These are phyloP conservation scores for Xenops minutus DNA, from an alignment of 2,797 vertebrate genomes.

Conservation along the genomic window DNA sequence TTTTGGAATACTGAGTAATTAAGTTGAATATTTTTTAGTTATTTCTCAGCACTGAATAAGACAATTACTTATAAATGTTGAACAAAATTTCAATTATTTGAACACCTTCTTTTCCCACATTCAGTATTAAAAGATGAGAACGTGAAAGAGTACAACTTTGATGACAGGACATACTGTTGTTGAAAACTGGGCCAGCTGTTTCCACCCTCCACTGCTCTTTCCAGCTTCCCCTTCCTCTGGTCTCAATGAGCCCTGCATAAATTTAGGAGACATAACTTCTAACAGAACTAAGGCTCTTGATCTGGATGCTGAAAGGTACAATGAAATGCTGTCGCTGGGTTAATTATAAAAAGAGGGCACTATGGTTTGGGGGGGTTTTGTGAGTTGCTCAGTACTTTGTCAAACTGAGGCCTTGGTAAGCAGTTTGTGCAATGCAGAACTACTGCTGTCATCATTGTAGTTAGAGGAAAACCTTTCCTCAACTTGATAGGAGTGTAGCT, in stretches of 20 bases:
- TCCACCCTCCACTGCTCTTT: fast-evolving
- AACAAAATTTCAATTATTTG: conserved; percentile 1
- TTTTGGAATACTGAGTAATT: conserved; percentile 63
- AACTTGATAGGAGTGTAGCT: neutral
- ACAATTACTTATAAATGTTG: conserved; percentile 52
- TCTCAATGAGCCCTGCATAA: neutral
- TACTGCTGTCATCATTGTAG: fast-evolving
- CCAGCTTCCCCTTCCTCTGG: neutral
- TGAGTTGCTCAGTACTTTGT: neutral
- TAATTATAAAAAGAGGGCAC: neutral
- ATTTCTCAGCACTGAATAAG: conserved; percentile 14
- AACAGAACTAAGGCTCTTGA: neutral
- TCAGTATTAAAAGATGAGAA: neutral
- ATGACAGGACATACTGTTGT: neutral
- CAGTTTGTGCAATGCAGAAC: neutral
- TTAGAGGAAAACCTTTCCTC: neutral
- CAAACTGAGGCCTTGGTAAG: neutral
- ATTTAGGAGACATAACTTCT: neutral
- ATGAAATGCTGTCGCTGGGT: neutral
- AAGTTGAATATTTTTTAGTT: conserved; percentile 57
- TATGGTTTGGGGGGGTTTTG: fast-evolving
- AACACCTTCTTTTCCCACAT: neutral
- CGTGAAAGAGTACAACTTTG: neutral
- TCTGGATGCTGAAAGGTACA: neutral
- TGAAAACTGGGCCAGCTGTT: neutral